Evolutionary conservation across 2,113 vertebrate species (phyloP).

Genomic region (Notarius quadriscutis): DNA sequence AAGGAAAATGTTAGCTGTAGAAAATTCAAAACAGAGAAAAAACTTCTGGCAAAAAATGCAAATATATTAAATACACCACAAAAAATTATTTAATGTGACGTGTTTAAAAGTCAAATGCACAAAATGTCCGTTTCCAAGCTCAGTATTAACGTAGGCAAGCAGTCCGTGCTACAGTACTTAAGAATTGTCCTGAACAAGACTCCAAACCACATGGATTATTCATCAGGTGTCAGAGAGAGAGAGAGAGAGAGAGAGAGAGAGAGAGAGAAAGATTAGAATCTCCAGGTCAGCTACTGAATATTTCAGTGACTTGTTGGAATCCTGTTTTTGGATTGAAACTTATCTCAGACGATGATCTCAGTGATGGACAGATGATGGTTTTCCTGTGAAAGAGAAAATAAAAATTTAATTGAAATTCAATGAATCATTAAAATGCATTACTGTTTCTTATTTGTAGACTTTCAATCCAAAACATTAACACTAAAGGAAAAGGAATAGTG

Average conservation of each 20-base stretch:
- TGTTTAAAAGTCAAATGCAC: not conserved
- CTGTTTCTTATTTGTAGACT: not conserved
- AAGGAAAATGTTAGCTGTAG: too few species aligned
- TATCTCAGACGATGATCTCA: constrained; percentile 15
- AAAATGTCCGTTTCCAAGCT: not conserved
- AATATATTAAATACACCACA: not conserved
- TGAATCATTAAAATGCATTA: not conserved
- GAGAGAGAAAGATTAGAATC: constrained; percentile 4
- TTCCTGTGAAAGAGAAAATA: not conserved
- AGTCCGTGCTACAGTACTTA: constrained; percentile 1
- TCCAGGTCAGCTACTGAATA: constrained; percentile 18
- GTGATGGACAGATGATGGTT: not conserved
- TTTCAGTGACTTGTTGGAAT: constrained; percentile 5
- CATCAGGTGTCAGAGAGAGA: constrained; percentile 22
- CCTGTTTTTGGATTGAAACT: constrained; percentile 20
- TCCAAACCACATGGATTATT: constrained; percentile 21
- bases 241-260: not conserved
- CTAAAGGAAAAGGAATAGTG: not conserved
- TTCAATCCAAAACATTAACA: not conserved
- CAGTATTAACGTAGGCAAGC: not conserved
- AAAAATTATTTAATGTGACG: not conserved
- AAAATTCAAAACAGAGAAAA: too few species aligned
- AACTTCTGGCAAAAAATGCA: too few species aligned
- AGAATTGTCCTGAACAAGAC: not conserved
- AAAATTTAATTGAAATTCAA: too few species aligned